A percentile compares a stretch with the other conserved stretches of the same genome.
phyloP scores from a whole-genome alignment of 2,113 vertebrate species.

The Myotis lucifugus region DNA sequence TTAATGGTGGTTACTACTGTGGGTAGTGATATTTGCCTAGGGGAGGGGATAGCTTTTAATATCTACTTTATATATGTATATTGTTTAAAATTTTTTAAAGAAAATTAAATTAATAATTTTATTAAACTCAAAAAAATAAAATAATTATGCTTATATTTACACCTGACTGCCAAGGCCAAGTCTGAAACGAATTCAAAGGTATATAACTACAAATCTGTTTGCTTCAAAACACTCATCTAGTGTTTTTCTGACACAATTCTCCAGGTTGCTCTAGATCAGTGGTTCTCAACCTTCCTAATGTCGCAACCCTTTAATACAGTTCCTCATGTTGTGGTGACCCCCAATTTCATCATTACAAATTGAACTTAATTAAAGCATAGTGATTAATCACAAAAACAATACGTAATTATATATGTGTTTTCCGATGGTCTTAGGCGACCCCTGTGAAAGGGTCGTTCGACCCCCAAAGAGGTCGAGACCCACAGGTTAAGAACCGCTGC shows the following conservation, averaged over 20 bases:
- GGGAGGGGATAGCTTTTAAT: background rate
- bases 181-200: conserved; percentile 33
- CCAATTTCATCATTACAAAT: too few species aligned
- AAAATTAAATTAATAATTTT: background rate
- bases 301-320: too few species aligned
- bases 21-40: background rate
- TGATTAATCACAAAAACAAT: too few species aligned
- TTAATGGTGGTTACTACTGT: background rate
- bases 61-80: background rate
- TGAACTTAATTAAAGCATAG: too few species aligned
- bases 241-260: conserved; percentile 17
- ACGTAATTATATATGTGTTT: too few species aligned
- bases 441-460: too few species aligned
- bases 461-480: too few species aligned
- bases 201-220: conserved; percentile 32
- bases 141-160: background rate
- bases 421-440: too few species aligned
- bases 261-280: background rate
- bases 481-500: background rate
- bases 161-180: background rate
- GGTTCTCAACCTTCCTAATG: too few species aligned
- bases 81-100: conserved; percentile 10
- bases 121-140: conserved; percentile 27
- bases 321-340: too few species aligned
- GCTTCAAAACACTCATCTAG: background rate